Conservation (phyloP, 2,888 invertebrate genomes). For the Drosophila prolongata region DNA sequence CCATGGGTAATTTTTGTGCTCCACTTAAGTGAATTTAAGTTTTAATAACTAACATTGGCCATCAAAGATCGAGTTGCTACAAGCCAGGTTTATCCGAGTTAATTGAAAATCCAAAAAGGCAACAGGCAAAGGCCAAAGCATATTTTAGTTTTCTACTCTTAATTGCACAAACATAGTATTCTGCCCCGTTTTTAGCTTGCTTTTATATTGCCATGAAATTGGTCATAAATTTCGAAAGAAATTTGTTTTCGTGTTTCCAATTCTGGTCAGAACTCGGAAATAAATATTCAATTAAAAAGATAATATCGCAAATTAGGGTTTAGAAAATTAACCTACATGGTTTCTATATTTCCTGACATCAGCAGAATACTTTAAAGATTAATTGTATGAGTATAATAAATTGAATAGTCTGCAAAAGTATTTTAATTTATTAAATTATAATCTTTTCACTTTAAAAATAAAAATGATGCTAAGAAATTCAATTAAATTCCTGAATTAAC, state of each 20-base stretch:
- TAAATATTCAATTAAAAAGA: background rate
- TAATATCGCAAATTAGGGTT: background rate
- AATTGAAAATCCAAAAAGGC: slow-evolving; percentile 66
- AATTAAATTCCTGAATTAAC: slow-evolving; percentile 12
- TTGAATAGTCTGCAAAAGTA: too few species aligned
- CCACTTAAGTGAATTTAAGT: slow-evolving; percentile 72
- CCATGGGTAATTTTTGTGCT: slow-evolving; percentile 57
- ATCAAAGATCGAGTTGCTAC: slow-evolving; percentile 37
- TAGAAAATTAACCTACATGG: too few species aligned
- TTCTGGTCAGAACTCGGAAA: too few species aligned
- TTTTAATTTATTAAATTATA: too few species aligned
- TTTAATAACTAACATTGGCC: slow-evolving; percentile 65
- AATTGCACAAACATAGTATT: slow-evolving; percentile 17
- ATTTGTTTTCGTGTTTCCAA: background rate
- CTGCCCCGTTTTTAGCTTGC: background rate
- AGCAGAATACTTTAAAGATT: too few species aligned
- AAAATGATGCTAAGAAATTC: too few species aligned
- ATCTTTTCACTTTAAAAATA: too few species aligned
- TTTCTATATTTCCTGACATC: too few species aligned
- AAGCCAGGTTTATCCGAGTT: slow-evolving; percentile 49
- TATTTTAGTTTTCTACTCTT: slow-evolving; percentile 16
- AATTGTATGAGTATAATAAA: too few species aligned
- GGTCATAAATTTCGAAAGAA: slow-evolving; percentile 2
- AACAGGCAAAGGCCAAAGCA: slow-evolving; percentile 20
- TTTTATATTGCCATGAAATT: slow-evolving; percentile 5